phyloP scores from a whole-genome alignment of 2,113 vertebrate genomes.

The Ceratotherium simum region DNA sequence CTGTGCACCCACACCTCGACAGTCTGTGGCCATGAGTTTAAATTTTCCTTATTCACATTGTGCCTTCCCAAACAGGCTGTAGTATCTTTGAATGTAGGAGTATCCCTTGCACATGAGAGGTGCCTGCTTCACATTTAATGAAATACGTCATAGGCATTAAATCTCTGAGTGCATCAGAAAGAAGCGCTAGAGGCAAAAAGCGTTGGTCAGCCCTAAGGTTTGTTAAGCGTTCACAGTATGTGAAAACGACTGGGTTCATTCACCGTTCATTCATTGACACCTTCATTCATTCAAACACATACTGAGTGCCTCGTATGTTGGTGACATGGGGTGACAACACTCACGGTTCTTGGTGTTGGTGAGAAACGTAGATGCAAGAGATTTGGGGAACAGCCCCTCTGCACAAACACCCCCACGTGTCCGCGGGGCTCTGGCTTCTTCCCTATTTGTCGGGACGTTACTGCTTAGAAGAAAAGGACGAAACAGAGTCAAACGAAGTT shows the following conservation, averaged over 20 bases:
- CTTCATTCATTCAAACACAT: background rate
- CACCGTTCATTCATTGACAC: background rate
- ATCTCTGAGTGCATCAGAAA: background rate
- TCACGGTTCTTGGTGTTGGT: background rate
- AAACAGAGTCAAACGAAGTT: slow-evolving; percentile 54
- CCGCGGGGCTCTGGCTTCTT: background rate
- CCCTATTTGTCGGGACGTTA: background rate
- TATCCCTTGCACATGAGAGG: background rate
- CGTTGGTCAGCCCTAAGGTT: background rate
- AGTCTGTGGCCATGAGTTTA: background rate
- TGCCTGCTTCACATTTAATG: background rate
- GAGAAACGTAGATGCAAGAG: background rate
- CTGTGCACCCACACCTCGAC: background rate
- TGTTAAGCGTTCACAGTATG: fast-evolving
- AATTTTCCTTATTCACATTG: background rate
- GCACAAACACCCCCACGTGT: fast-evolving
- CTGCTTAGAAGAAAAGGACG: background rate
- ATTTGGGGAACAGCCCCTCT: background rate
- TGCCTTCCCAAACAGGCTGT: background rate
- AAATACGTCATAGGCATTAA: background rate
- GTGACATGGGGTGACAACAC: background rate
- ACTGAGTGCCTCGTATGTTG: background rate
- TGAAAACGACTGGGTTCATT: background rate
- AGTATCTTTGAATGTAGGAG: background rate
- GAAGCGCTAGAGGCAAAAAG: background rate